phyloP scores from a whole-genome alignment of 2,797 vertebrate genomes.

The Arremon brunneinucha region DNA sequence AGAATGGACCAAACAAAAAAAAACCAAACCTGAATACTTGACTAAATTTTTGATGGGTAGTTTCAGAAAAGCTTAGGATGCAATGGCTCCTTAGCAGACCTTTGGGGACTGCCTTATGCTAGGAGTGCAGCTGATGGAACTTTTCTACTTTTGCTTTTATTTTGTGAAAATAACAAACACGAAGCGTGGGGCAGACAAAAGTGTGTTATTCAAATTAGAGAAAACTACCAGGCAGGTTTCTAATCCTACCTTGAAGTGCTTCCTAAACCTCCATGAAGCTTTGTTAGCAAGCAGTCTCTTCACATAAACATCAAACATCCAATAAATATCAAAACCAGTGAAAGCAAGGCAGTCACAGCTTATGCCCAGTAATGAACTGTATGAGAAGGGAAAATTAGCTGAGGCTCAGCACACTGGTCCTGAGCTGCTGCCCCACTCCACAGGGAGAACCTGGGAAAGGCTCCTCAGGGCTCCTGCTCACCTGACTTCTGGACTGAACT shows the following conservation, averaged over 20 bases:
- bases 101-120: not conserved
- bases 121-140: not conserved
- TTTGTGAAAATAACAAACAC: not conserved
- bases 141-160: not conserved
- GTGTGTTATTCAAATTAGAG: not conserved
- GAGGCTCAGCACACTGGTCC: not conserved
- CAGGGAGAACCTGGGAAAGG: not conserved
- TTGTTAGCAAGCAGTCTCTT: not conserved
- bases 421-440: not conserved
- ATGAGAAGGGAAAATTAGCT: not conserved
- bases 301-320: not conserved
- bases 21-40: not conserved
- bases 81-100: not conserved
- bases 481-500: not conserved
- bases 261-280: not conserved
- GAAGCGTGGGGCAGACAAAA: not conserved
- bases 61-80: not conserved
- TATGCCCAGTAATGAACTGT: not conserved
- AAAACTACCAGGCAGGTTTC: not conserved
- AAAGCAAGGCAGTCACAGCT: not conserved
- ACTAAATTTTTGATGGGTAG: not conserved
- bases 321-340: not conserved
- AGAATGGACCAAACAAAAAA: not conserved
- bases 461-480: not conserved
- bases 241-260: not conserved